Evolutionary conservation across 1,140 invertebrate species (phyloP).

Genomic region (Ceratina calcarata): DNA sequence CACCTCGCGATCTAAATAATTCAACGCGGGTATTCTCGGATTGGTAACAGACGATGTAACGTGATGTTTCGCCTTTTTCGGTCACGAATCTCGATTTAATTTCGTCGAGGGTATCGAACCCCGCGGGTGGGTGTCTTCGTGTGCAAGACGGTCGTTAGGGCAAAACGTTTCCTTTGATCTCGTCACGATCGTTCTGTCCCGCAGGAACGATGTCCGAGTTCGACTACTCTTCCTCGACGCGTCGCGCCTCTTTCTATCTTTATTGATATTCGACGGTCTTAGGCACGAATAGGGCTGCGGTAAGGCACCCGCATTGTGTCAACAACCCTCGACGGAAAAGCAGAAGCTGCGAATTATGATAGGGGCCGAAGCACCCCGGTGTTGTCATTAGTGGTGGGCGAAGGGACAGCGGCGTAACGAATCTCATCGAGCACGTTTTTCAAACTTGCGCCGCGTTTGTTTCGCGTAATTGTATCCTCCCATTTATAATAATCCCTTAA

Average conservation of each 20-base stretch:
- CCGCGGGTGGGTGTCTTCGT: slow-evolving; percentile 43
- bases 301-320: slow-evolving; percentile 75
- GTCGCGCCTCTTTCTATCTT: slow-evolving; percentile 61
- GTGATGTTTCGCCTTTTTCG: slow-evolving; percentile 32
- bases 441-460: slow-evolving; percentile 48
- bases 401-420: slow-evolving; percentile 18
- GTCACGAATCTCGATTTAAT: slow-evolving; percentile 53
- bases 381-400: slow-evolving; percentile 70
- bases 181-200: slow-evolving; percentile 52
- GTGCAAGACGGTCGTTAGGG: slow-evolving; percentile 63
- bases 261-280: slow-evolving; percentile 71
- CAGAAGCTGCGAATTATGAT: slow-evolving; percentile 76
- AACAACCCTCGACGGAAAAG: slow-evolving; percentile 73
- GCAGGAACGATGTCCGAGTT: neutral
- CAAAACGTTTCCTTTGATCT: slow-evolving; percentile 71
- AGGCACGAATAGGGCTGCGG: slow-evolving; percentile 72
- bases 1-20: slow-evolving; percentile 3
- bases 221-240: slow-evolving; percentile 45
- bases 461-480: slow-evolving; percentile 35
- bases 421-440: slow-evolving; percentile 62
- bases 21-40: neutral
- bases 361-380: slow-evolving; percentile 70
- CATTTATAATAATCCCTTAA: no score
- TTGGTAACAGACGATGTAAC: slow-evolving; percentile 4
- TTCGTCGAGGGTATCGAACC: slow-evolving; percentile 42